phyloP scores from a whole-genome alignment of 2,113 vertebrate genomes.

The Cynocephalus volans region DNA sequence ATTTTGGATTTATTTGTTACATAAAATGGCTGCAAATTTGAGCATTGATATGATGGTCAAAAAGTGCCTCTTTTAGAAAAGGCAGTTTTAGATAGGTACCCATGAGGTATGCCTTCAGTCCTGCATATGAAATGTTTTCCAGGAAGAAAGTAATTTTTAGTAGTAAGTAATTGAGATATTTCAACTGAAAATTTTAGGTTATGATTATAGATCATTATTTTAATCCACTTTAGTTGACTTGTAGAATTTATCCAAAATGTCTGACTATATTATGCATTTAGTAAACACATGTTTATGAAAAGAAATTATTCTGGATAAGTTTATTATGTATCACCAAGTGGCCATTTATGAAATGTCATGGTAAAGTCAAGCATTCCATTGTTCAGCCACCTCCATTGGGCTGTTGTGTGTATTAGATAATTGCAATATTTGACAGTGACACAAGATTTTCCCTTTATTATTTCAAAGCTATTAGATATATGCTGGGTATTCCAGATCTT shows the following conservation, averaged over 20 bases:
- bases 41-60: background rate
- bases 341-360: background rate
- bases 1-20: background rate
- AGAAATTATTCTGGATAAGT: background rate
- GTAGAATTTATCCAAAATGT: background rate
- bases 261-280: background rate
- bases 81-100: background rate
- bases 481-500: background rate
- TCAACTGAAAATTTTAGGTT: background rate
- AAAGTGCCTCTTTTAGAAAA: background rate
- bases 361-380: background rate
- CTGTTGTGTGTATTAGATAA: background rate
- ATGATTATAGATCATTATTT: background rate
- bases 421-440: background rate
- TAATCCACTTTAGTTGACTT: background rate
- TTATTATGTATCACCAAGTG: background rate
- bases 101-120: background rate
- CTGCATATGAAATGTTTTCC: background rate
- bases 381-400: background rate
- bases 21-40: background rate
- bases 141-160: background rate
- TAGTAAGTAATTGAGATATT: background rate
- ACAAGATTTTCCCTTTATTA: background rate
- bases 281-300: background rate
- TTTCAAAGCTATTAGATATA: background rate